Evolutionary conservation across 2,113 vertebrate genomes (phyloP), one percentile per base, ranked within the genome.

Genomic region (Otis tarda): DNA sequence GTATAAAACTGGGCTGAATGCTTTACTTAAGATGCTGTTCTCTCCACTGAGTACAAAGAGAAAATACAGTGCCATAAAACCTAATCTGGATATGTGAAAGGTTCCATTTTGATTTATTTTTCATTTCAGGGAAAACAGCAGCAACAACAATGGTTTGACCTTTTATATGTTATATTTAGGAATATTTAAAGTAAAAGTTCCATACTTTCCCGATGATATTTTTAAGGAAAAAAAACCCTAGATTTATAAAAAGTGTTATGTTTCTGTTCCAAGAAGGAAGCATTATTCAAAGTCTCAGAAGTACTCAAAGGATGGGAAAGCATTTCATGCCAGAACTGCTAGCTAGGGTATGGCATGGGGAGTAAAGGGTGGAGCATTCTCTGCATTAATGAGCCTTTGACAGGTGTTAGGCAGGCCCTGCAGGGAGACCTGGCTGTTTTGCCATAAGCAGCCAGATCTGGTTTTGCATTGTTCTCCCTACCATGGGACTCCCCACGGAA

Each of bases 401-500:
- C 12, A 65, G 61, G 43, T 35, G 41, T 56, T 7, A 33, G 68
- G 28, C 28, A 47, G 33, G 31, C 2, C 43, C 65, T 70, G 33
- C 12, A 17, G 33, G 19, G 14, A 10, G 6, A 49, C 7, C 2
- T 10, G 33, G 31, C 23, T 78, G 25, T 4, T 63, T 31, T 69
- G 49, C 31, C 39, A 21, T 25, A 53, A 30, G 30, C 14, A 41
- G 10, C 8, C 7, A 18, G n/a, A 23, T 12, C 17, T 16, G 41
- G 3, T 63, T 80, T 37, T 41, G 28, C 21, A 16, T 5, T 39
- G 12, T 21, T 7, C 3, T 73, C 9, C 19, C 17, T 17, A 12
- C 3, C 0, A 1, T 1, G 18, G 2, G 30, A 8, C 4, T 79
- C 21, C 35, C 35, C n/a, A 25, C 0, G 0, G 35, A 52, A 13